Conservation (phyloP, 2,888 invertebrate species). For the Cerastis leucographa region DNA sequence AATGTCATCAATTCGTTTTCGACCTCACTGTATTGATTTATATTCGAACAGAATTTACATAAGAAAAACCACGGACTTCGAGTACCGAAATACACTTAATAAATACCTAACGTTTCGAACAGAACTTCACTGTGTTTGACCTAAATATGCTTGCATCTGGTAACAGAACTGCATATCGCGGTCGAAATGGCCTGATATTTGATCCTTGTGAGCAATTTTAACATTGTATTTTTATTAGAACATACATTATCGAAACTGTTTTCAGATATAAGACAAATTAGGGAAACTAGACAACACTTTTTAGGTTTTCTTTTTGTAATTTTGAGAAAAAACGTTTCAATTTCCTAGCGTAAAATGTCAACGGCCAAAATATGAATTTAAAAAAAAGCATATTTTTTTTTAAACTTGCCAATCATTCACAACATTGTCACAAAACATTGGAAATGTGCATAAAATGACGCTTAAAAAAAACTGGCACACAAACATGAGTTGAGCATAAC, state of each 20-base stretch:
- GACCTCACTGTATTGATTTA: slow-evolving; percentile 59
- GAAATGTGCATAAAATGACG: slow-evolving; percentile 39
- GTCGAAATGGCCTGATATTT: slow-evolving; percentile 20
- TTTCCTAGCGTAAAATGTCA: background rate
- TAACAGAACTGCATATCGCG: slow-evolving; percentile 45
- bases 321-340: background rate
- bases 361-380: background rate
- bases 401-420: slow-evolving; percentile 27
- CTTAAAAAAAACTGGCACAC: slow-evolving; percentile 67
- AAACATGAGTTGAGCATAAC: slow-evolving; percentile 76
- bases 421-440: slow-evolving; percentile 23
- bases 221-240: background rate
- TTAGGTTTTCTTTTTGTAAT: background rate
- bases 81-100: slow-evolving; percentile 56
- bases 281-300: background rate
- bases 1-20: slow-evolving; percentile 45
- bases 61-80: slow-evolving; percentile 56
- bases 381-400: background rate
- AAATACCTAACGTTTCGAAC: slow-evolving; percentile 71
- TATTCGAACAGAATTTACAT: slow-evolving; percentile 58
- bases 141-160: slow-evolving; percentile 78
- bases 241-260: background rate
- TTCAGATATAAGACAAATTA: background rate
- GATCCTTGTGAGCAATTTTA: slow-evolving; percentile 1
- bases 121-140: slow-evolving; percentile 81